Evolutionary conservation across 1,140 invertebrate genomes (phyloP), one percentile per base, ranked within the genome.

Genomic region (Penaeus indicus): DNA sequence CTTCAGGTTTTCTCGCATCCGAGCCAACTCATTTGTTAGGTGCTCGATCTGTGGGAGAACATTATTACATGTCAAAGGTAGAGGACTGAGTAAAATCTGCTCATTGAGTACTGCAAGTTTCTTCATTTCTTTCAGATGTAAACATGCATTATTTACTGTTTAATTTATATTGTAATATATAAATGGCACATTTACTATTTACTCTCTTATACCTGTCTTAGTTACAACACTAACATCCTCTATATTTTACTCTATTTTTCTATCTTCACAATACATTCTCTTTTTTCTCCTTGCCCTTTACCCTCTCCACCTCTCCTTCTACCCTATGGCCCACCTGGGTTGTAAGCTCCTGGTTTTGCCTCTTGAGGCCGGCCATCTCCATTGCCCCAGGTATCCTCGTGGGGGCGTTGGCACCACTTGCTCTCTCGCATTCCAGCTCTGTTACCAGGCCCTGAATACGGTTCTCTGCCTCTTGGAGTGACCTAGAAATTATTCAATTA

Each of bases 1-100:
- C 78, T 91, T 91, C 38, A 91, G 82, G 42, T 82, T 91, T 25
- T 91, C 90, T 13, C 87, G 78, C 79, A 92, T 89, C 42, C 87
- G 63, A 21, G 78, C 63, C 61, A 92, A 60, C 62, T 91, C 91
- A 22, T 38, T 81, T 79, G 80, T 84, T 21, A 87, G 77, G n/a
- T 87, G 78, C 42, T 86, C 85, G 19, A 90, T n/a, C 89, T 90
- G 81, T 60, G 13, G 42, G 27, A 38, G 38, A 32, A 25, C 7
- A 25, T 54, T 8, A 54, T 54, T 54, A 54, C 54, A 13, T 54
- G 54, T 42, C 54, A 54, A 16, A 54, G 10, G 54, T 54, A 54
- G 54, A 54, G 54, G 16, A 54, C 1, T 13, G 5, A 54, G 54
- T 54, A 54, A 54, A 54, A 54, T 8, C 10, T 54, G 16, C 16